phyloP scores from a whole-genome alignment of 23 tunicate species.

The Trididemnum clinides region DNA sequence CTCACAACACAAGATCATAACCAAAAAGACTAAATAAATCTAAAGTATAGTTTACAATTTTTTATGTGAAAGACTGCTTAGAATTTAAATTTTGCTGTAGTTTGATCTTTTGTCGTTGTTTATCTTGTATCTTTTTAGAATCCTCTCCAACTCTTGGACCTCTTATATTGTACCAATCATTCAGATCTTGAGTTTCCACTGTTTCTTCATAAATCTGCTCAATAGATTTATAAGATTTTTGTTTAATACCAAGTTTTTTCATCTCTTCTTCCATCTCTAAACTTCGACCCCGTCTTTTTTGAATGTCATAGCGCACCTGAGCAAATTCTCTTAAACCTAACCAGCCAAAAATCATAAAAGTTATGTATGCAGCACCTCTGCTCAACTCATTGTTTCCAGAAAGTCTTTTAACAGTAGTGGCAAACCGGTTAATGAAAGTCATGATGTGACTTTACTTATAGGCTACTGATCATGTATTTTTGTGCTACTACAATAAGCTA shows the following conservation, averaged over 20 bases:
- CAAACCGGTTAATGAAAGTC: neutral
- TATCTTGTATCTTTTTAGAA: slow-evolving; percentile 55
- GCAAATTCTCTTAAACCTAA: slow-evolving; percentile 72
- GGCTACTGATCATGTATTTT: no score
- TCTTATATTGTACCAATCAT: slow-evolving; percentile 70
- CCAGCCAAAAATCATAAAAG: slow-evolving; percentile 57
- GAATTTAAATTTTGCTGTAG: no score
- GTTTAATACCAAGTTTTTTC: slow-evolving; percentile 20
- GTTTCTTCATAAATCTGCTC: slow-evolving; percentile 52
- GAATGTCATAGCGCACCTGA: slow-evolving; percentile 64
- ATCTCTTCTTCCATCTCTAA: slow-evolving; percentile 48
- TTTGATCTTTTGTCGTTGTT: slow-evolving; percentile 21
- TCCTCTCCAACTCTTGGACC: slow-evolving; percentile 81
- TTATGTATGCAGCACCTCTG: slow-evolving; percentile 47
- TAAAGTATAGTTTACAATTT: no score
- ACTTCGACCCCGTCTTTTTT: slow-evolving; percentile 44
- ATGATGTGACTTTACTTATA: no score
- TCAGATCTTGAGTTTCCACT: slow-evolving; percentile 44
- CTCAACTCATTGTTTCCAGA: neutral
- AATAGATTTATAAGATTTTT: slow-evolving; percentile 16
- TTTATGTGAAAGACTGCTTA: no score
- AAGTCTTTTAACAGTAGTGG: neutral
- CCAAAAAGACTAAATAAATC: no score
- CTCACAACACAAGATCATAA: no score
- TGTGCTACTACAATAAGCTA: no score